Conservation (phyloP, 2,113 vertebrate species). For the Sterna hirundo region DNA sequence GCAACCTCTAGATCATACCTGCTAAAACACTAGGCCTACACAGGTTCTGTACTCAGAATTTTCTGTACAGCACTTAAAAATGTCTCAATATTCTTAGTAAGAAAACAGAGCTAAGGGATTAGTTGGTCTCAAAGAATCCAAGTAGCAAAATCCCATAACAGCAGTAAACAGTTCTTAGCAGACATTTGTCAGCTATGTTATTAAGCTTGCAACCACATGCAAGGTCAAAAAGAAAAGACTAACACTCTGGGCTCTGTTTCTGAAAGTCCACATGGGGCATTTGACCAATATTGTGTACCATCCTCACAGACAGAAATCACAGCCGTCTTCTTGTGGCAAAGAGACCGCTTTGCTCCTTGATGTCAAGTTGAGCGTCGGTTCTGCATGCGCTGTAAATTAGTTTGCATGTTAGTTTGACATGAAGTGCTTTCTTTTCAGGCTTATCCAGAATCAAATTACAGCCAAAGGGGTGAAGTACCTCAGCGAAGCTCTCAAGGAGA, state of each 20-base stretch:
- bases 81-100: neutral
- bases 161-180: neutral
- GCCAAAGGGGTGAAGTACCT: conserved; percentile 70
- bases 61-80: neutral
- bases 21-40: neutral
- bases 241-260: neutral
- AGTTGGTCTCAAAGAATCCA: neutral
- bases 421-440: conserved; percentile 63
- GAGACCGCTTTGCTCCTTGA: neutral
- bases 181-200: neutral
- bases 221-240: neutral
- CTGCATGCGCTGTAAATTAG: neutral
- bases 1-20: neutral
- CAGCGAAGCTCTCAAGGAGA: conserved; percentile 68
- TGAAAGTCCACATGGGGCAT: neutral
- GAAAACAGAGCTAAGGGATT: neutral
- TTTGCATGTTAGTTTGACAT: neutral
- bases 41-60: neutral
- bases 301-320: neutral
- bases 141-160: neutral
- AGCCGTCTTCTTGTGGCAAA: neutral
- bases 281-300: neutral
- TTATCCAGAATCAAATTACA: conserved; percentile 82
- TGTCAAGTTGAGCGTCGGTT: rapidly evolving
- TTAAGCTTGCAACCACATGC: neutral